Evolutionary conservation across 2,113 vertebrate genomes (phyloP).

Genomic region (Sinocyclocheilus anophthalmus): DNA sequence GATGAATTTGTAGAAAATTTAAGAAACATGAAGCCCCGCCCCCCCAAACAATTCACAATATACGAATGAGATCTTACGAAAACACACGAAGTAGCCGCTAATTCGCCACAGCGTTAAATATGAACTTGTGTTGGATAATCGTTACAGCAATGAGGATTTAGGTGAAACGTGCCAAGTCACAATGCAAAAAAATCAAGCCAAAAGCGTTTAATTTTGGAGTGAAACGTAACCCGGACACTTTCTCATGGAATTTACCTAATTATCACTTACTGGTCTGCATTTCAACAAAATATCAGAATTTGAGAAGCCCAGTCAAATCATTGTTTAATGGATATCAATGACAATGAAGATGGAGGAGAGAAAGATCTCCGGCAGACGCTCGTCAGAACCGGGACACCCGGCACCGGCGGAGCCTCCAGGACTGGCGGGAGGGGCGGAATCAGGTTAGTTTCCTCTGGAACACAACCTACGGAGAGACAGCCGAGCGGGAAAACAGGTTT

Average conservation of each 20-base stretch:
- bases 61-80: no score
- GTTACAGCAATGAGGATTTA: not conserved
- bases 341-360: constrained; percentile 67
- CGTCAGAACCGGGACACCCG: constrained; percentile 55
- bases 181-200: not conserved
- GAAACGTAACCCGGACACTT: not conserved
- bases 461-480: constrained; percentile 28
- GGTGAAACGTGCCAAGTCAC: not conserved
- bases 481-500: constrained; percentile 56
- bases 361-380: not conserved
- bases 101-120: no score
- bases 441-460: constrained; percentile 39
- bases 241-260: not conserved
- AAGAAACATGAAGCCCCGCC: no score
- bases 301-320: constrained; percentile 45
- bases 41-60: no score
- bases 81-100: no score
- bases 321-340: constrained; percentile 62
- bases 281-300: not conserved
- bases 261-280: not conserved
- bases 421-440: constrained; percentile 31
- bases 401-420: constrained; percentile 52
- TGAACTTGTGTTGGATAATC: no score
- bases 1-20: no score
- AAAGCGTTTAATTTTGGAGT: not conserved